Conservation (phyloP, 2,888 invertebrate species). For the Fissipunctia ypsillon region DNA sequence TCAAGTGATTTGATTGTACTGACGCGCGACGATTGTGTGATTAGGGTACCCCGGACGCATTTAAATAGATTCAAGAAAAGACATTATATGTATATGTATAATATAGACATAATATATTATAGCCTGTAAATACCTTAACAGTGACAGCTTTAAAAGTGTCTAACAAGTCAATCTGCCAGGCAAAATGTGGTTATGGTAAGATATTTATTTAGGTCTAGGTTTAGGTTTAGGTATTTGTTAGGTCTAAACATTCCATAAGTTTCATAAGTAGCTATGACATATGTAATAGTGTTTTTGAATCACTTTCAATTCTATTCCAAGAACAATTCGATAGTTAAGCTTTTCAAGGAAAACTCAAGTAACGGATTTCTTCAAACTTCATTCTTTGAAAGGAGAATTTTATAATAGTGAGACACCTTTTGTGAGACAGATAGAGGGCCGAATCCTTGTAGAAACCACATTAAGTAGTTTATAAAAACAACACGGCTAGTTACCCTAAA, state of each 20-base stretch:
- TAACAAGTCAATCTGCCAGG: neutral
- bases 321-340: neutral
- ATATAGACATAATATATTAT: too few species aligned
- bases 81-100: too few species aligned
- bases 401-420: slow-evolving; percentile 24
- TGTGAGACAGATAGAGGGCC: neutral
- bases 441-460: neutral
- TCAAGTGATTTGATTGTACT: too few species aligned
- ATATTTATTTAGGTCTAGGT: too few species aligned
- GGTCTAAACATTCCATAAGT: neutral
- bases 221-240: too few species aligned
- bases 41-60: neutral
- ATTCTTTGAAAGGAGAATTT: slow-evolving; percentile 12
- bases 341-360: slow-evolving; percentile 9
- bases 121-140: neutral
- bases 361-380: neutral
- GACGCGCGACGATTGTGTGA: too few species aligned
- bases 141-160: neutral
- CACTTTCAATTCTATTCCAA: neutral
- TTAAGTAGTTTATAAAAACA: too few species aligned
- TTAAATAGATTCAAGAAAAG: neutral
- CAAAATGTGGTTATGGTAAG: neutral
- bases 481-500: too few species aligned
- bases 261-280: too few species aligned
- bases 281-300: too few species aligned